Conservation (phyloP, 2,113 vertebrate species). For the Varanus komodoensis region DNA sequence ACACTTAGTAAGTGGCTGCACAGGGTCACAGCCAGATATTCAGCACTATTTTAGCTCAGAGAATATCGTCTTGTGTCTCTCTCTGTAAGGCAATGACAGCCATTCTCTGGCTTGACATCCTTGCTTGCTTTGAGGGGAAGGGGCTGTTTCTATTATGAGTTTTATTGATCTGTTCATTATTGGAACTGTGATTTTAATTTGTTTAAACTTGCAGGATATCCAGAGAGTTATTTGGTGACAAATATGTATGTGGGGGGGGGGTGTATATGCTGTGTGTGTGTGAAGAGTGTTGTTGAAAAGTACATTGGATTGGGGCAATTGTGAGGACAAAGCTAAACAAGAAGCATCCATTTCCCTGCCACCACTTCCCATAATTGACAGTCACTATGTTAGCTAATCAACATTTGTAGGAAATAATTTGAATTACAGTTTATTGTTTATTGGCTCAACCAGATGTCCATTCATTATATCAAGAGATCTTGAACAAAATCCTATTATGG, state of each 20-base stretch:
- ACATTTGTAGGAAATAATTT: neutral
- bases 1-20: neutral
- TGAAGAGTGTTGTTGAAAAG: too few relatives aligned
- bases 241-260: neutral
- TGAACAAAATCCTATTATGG: neutral
- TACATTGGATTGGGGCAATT: neutral
- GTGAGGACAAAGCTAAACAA: neutral
- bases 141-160: neutral
- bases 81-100: neutral
- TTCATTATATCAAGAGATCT: neutral
- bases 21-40: neutral
- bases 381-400: constrained; percentile 7
- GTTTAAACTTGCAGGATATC: neutral
- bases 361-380: neutral
- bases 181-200: neutral
- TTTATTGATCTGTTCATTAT: neutral
- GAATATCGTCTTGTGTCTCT: neutral
- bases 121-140: neutral
- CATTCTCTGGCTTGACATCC: neutral
- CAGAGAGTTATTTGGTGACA: neutral
- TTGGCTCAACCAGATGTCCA: neutral
- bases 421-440: neutral
- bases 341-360: neutral
- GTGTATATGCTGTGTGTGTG: too few relatives aligned
- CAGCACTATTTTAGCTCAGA: neutral